Evolutionary conservation across 2,113 vertebrate genomes (phyloP).

Genomic region (Copsychus sechellarum): DNA sequence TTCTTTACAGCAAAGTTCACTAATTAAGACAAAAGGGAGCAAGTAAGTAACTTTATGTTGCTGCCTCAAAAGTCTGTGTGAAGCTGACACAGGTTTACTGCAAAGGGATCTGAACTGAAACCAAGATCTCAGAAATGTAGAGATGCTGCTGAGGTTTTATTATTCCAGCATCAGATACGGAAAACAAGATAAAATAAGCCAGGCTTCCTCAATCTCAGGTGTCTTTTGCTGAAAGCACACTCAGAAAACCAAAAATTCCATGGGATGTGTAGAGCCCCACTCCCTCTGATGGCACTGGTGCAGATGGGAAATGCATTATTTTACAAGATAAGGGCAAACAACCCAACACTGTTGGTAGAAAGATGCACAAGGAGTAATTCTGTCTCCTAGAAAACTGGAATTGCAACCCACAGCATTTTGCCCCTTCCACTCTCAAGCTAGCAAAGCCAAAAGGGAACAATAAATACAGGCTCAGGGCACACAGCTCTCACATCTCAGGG

Average conservation of each 20-base stretch:
- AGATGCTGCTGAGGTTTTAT: neutral
- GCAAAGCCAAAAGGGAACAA: neutral
- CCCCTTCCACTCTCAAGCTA: neutral
- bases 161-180: neutral
- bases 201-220: neutral
- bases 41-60: neutral
- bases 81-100: neutral
- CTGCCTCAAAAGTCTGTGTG: neutral
- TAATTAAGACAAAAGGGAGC: conserved; percentile 45
- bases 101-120: neutral
- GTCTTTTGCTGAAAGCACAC: neutral
- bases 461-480: neutral
- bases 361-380: neutral
- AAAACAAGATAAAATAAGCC: neutral
- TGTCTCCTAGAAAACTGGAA: neutral
- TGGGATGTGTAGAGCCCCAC: neutral
- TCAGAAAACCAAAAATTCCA: neutral
- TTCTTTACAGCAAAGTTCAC: neutral
- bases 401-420: neutral
- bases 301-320: neutral
- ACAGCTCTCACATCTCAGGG: neutral
- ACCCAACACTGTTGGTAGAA: neutral
- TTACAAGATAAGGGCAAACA: neutral
- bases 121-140: neutral
- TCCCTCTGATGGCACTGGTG: neutral